Conservation (phyloP, 2,113 vertebrate species). For the Ictidomys tridecemlineatus region DNA sequence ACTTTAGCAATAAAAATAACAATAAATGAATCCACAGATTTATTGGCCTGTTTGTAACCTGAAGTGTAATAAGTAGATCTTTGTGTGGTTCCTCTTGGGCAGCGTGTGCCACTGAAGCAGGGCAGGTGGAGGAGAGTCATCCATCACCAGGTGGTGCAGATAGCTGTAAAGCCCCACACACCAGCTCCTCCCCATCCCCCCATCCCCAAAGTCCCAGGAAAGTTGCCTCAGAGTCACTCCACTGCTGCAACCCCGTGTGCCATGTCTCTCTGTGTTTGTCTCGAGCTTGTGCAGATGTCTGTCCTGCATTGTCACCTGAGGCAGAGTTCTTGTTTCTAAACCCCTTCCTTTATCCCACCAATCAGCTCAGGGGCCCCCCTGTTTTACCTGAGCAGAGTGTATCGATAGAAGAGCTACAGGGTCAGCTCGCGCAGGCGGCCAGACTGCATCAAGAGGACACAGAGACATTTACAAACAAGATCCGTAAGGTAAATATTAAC, state of each 20-base stretch:
- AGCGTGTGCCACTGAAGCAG: not conserved
- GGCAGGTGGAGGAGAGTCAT: too few species aligned
- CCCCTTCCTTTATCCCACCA: conserved; percentile 86
- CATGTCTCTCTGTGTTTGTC: conserved; percentile 68
- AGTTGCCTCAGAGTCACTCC: conserved; percentile 71
- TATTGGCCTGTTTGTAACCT: not conserved
- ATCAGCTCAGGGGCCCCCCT: conserved; percentile 92
- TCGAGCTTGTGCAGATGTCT: conserved; percentile 75
- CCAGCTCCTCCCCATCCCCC: not conserved
- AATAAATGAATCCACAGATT: not conserved
- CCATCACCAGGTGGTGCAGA: not conserved
- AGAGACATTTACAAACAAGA: conserved; percentile 88
- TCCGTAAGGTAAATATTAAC: conserved; percentile 91
- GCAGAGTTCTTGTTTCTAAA: conserved; percentile 74
- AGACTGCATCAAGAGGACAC: conserved; percentile 91
- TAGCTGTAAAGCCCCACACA: not conserved
- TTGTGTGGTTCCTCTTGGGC: not conserved
- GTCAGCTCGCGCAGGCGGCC: conserved; percentile 92
- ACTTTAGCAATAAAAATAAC: conserved; percentile 5
- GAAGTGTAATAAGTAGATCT: not conserved
- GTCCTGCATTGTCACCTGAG: conserved; percentile 46
- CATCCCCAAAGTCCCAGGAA: not conserved
- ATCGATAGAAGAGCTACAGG: conserved; percentile 91
- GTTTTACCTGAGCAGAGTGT: conserved; percentile 90
- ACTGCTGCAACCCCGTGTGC: conserved; percentile 67